These are phyloP conservation scores for Stegophylla sp. DNA, from an alignment of 2,888 invertebrate species.

Conservation along the genomic window DNA sequence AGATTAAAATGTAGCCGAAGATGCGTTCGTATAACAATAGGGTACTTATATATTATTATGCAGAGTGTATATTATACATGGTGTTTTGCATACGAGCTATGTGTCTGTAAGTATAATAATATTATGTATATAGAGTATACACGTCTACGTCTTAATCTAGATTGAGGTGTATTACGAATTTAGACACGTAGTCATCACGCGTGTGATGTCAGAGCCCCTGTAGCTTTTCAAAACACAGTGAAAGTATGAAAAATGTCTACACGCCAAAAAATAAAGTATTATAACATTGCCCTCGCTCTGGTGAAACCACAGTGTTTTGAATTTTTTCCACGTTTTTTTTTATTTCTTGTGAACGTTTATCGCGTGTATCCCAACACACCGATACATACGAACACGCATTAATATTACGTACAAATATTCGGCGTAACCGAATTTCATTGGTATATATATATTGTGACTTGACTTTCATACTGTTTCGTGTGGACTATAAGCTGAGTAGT, in stretches of 20 bases:
- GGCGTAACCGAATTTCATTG: not conserved
- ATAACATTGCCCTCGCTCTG: not conserved
- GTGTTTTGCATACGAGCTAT: too few species aligned
- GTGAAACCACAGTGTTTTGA: not conserved
- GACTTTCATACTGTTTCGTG: not conserved
- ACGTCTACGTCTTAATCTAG: too few species aligned
- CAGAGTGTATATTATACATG: too few species aligned
- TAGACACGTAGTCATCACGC: too few species aligned
- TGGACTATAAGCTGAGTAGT: not conserved
- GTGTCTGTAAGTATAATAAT: too few species aligned
- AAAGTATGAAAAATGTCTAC: not conserved
- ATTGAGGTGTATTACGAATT: too few species aligned
- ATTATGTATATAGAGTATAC: too few species aligned
- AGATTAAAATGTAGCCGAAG: too few species aligned
- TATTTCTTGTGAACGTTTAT: not conserved
- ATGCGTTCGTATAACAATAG: too few species aligned
- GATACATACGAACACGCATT: not conserved
- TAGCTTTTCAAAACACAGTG: not conserved
- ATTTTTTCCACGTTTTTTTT: not conserved
- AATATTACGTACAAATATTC: constrained; percentile 2
- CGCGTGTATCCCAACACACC: not conserved
- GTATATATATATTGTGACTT: not conserved
- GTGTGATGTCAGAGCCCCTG: not conserved
- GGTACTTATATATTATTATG: too few species aligned
- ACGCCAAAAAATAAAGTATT: not conserved